Evolutionary conservation across 1,140 invertebrate species (phyloP), one percentile per base, ranked within the genome.

Genomic region (Aphis craccivora): DNA sequence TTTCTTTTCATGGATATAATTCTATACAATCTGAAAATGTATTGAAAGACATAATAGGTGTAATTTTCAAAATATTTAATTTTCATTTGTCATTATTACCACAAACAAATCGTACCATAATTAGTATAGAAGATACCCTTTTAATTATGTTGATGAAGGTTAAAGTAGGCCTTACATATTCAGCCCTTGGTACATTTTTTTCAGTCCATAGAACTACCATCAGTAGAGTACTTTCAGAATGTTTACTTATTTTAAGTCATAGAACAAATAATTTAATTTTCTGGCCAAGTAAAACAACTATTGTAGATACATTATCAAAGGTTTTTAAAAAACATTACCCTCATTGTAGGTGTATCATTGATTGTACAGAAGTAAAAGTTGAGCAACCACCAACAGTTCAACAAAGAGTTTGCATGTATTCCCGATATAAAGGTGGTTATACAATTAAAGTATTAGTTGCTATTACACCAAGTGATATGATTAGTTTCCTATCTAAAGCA

Each of bases 381-480:
- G 43, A 88, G 11, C 86, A 88, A 51, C 86, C 86, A 35, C 30
- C n/a, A 51, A 51, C 86, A 8, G 45, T 88, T 7, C 23, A 88
- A 88, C 86, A 88, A 51, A 88, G 45, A n/a, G 86, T 88, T 88
- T 88, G 86, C 51, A 18, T 88, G 86, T 88, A 88, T 22, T 88
- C 86, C 2, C 43, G 14, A 9, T 51, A 51, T 35, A 88, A 88
- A 51, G 48, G 86, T 5, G 14, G 43, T 18, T 88, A 88, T n/a
- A 87, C 43, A 22, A n/a, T 87, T 48, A 87, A 87, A 87, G 20
- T 45, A 18, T 23, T 87, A 30, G 14, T 87, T 48, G 45, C 43
- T n/a, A 87, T 87, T 48, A 48, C 86, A 9, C 86, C 86, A 87
- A 87, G 48, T 87, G 86, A 43, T 25, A 51, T 51, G 43, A 30